phyloP scores from a whole-genome alignment of 2,888 invertebrate genomes.

The Monochamus alternatus region DNA sequence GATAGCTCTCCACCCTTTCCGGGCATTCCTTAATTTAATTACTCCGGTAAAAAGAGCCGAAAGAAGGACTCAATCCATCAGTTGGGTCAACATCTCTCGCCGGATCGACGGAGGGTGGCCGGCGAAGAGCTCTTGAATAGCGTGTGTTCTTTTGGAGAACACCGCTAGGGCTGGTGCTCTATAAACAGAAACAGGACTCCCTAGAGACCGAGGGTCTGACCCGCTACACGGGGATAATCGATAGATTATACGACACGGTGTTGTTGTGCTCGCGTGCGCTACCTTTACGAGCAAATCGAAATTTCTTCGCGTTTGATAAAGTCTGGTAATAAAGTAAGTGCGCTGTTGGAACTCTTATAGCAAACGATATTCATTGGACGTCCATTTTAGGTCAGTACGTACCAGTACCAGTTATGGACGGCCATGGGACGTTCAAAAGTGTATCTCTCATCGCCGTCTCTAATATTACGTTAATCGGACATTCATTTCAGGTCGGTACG shows the following conservation, averaged over 20 bases:
- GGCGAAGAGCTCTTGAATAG: slow-evolving; percentile 57
- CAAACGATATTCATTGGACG: too few species aligned
- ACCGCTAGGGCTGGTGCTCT: slow-evolving; percentile 58
- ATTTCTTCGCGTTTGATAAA: background rate
- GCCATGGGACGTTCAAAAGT: too few species aligned
- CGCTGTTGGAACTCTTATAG: too few species aligned
- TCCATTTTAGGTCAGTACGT: too few species aligned
- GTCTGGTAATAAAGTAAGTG: background rate
- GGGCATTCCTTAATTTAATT: slow-evolving; percentile 52
- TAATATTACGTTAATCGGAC: too few species aligned
- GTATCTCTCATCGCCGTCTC: too few species aligned
- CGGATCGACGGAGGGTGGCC: slow-evolving; percentile 51
- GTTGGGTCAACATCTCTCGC: slow-evolving; percentile 56
- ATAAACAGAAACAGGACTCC: slow-evolving; percentile 66
- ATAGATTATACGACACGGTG: slow-evolving; percentile 59
- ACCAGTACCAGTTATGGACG: too few species aligned
- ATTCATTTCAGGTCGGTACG: too few species aligned
- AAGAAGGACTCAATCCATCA: slow-evolving; percentile 53
- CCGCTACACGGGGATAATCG: slow-evolving; percentile 63
- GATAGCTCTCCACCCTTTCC: slow-evolving; percentile 12
- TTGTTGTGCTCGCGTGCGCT: slow-evolving; percentile 3
- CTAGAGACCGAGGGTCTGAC: slow-evolving; percentile 64
- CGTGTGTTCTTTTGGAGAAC: slow-evolving; percentile 64
- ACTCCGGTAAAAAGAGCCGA: slow-evolving; percentile 44
- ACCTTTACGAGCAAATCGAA: slow-evolving; percentile 30